Evolutionary conservation across 2,113 vertebrate genomes (phyloP), one percentile per base, ranked within the genome.

Genomic region (Ariopsis seemanni): DNA sequence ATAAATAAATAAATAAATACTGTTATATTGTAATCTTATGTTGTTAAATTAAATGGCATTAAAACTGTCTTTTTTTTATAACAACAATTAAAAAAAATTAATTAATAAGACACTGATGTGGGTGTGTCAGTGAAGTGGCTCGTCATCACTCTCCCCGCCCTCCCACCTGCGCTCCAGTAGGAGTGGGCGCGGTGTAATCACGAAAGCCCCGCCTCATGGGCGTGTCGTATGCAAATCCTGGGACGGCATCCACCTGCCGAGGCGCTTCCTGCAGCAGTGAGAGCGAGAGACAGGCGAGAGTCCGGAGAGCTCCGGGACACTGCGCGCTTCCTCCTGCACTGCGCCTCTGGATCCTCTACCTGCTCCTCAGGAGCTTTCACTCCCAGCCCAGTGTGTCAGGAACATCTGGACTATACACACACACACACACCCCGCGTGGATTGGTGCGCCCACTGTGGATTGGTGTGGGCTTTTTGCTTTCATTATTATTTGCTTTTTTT

Each of bases 211-310:
- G 53, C 84, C 84, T 1, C 3, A 0, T 50, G 55, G 84, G 84
- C 84, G 84, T 69, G 91, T 89, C 89, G 53, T 90, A 91, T 82
- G 85, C 90, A 82, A 91, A 90, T 87, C 63, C 83, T 1, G 72
- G 25, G 90, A 87, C 87, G 90, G 92, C 95, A 95, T 96, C 94
- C 95, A 96, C 95, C 95, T 96, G 95, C 95, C 94, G 87, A 62
- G 91, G 92, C 90, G 92, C 84, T 89, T 85, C 84, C 87, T 60
- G 62, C 86, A 85, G 88, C 91, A 93, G 89, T 93, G 92, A 91
- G 92, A 93, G 89, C 93, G 92, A 90, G 92, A 88, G 65, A 30
- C 42, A 81, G 58, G 15, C 17, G 57, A 83, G 86, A 62, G 30
- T 62, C 57, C 30, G 22, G 77, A 4, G 22, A 15, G 12, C 12